Base-by-base conservation (phyloP, 2,797 vertebrate species). In the Sus cebifrons region DNA sequence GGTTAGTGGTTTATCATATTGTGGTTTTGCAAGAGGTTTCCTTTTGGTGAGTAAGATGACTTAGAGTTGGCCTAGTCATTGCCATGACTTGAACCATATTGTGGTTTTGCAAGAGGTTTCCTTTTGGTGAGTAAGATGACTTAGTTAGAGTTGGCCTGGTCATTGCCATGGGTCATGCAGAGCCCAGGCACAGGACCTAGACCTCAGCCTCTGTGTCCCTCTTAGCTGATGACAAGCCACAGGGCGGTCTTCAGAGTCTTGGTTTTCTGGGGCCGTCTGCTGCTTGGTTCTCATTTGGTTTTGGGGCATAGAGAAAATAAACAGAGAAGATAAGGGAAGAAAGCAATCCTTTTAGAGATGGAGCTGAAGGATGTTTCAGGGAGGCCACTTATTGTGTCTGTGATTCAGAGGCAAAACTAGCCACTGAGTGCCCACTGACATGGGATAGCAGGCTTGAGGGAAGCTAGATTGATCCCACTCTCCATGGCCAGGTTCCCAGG, bases 401-500 rank as follows among this genome's bases (percentile, higher is more conserved):
- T 68, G 54, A 65, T 32, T 81, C 54, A 86, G 67, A 58, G 32
- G 36, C 78, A 86, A 17, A 23, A 90, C 32, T 56, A 49, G 54
- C 25, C 60, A 89, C 20, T 14, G 13, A 83, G 44, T 89, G 36
- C 49, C 56, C 49, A 32, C 2, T 8, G 65, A 92, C n/a, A 54
- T 60, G 64, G 82, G 15, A 17, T 29, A 49, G 49, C 15, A 79
- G 81, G 91, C 36, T 58, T 89, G 85, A 79, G 78, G 58, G 17
- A 67, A 18, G 17, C 32, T 94, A 71, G 77, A 68, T 56, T 81
- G 74, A 88, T 62, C n/a, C n/a, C 16, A 44, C 9, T 88, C 25
- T 67, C 29, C 25, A 32, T 65, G 17, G 65, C 82, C 70, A 93
- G 68, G 54, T 94, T 97, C 87, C 84, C 78, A 97, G 95, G 70